Evolutionary conservation across 2,797 vertebrate species (phyloP).

Genomic region (Synaphobranchus kaupii): DNA sequence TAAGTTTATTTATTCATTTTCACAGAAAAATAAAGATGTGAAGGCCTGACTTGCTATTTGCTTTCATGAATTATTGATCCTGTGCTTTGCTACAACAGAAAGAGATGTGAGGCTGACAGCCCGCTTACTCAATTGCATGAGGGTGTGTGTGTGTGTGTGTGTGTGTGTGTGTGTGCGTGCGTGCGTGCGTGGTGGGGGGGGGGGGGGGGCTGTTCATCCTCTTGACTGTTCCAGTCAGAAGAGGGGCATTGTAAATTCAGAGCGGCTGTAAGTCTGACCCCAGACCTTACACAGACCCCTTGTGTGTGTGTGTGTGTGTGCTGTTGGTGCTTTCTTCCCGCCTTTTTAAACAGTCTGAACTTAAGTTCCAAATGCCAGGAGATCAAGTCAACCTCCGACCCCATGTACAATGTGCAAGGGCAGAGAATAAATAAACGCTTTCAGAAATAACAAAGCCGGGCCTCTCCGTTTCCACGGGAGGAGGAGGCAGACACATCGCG

Average conservation of each 20-base stretch:
- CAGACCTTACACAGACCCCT: conserved; percentile 7
- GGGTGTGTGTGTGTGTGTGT: background rate
- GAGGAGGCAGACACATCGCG: background rate
- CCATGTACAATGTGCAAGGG: background rate
- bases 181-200: background rate
- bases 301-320: background rate
- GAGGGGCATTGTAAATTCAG: background rate
- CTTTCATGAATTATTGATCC: conserved; percentile 52
- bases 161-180: background rate
- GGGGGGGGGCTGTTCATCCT: background rate
- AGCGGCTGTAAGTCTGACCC: background rate
- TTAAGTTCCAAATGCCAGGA: background rate
- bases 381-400: background rate
- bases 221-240: background rate
- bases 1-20: conserved; percentile 32
- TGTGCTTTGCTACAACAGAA: conserved; percentile 14
- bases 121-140: background rate
- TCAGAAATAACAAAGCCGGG: background rate
- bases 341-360: background rate
- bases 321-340: background rate
- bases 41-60: conserved; percentile 46
- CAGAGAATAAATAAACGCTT: background rate
- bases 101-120: background rate
- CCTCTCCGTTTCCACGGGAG: background rate
- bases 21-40: conserved; percentile 26